Conservation (phyloP, 2,888 invertebrate genomes). For the Rosalia funebris region DNA sequence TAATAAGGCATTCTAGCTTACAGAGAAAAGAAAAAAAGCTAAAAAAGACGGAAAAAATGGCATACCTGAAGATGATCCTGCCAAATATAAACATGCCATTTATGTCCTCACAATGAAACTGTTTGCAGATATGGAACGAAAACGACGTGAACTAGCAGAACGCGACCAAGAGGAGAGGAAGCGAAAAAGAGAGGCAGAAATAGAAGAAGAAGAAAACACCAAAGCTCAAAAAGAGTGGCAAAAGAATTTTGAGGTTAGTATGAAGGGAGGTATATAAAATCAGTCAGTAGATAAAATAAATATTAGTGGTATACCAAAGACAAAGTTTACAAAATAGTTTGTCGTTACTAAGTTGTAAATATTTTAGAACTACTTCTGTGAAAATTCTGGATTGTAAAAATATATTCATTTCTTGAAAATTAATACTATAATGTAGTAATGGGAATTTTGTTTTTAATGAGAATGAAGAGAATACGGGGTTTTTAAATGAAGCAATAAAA, state of each 20-base stretch:
- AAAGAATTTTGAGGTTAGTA: slow-evolving; percentile 91
- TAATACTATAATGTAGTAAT: too few species aligned
- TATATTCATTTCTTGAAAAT: too few species aligned
- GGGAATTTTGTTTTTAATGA: too few species aligned
- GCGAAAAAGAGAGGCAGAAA: slow-evolving; percentile 91
- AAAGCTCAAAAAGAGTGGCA: slow-evolving; percentile 96
- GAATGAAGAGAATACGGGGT: too few species aligned
- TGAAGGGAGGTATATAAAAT: too few species aligned
- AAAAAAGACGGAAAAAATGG: slow-evolving; percentile 90
- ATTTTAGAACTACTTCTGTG: too few species aligned
- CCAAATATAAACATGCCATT: slow-evolving; percentile 89
- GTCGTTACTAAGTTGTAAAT: too few species aligned
- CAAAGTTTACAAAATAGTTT: too few species aligned
- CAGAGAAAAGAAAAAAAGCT: slow-evolving; percentile 92
- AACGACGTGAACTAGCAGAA: slow-evolving; percentile 86
- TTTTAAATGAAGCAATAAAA: too few species aligned
- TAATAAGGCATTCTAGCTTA: slow-evolving; percentile 70
- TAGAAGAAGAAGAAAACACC: slow-evolving; percentile 90
- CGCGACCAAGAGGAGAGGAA: slow-evolving; percentile 94
- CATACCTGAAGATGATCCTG: slow-evolving; percentile 89
- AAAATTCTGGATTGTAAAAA: too few species aligned
- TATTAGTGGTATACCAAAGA: too few species aligned
- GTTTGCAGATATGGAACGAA: slow-evolving; percentile 95
- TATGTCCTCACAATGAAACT: slow-evolving; percentile 99
- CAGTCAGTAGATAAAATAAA: too few species aligned